phyloP scores from a whole-genome alignment of 2,888 invertebrate genomes.

The Bedellia somnulentella region DNA sequence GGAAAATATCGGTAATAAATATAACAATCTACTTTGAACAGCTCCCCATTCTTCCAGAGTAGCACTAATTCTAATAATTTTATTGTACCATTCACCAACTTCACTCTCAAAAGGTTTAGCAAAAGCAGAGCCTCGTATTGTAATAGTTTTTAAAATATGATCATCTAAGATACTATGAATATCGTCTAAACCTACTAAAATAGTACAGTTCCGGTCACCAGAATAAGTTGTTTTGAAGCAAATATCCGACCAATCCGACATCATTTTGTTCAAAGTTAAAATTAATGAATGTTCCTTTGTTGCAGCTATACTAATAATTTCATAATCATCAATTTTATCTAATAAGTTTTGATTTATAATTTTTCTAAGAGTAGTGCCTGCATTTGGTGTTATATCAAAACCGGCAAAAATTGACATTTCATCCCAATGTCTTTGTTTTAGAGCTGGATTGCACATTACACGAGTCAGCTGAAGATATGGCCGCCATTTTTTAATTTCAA shows the following conservation, averaged over 20 bases:
- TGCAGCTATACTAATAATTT: slow-evolving; percentile 82
- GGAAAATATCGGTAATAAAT: slow-evolving; percentile 83
- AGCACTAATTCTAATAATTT: slow-evolving; percentile 66
- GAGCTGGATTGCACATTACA: slow-evolving; percentile 86
- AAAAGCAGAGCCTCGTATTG: slow-evolving; percentile 84
- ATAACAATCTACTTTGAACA: slow-evolving; percentile 85
- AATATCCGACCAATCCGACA: slow-evolving; percentile 77
- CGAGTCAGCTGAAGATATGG: slow-evolving; percentile 80
- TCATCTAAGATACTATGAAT: slow-evolving; percentile 79
- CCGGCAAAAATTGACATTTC: slow-evolving; percentile 81
- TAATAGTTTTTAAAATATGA: slow-evolving; percentile 80
- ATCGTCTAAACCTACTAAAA: slow-evolving; percentile 75
- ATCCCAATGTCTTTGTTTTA: slow-evolving; percentile 82
- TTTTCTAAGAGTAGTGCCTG: slow-evolving; percentile 82
- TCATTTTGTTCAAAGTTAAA: slow-evolving; percentile 76
- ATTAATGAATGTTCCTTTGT: slow-evolving; percentile 77
- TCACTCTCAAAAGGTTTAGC: slow-evolving; percentile 78
- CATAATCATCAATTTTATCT: slow-evolving; percentile 72
- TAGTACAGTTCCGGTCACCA: slow-evolving; percentile 74
- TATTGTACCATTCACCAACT: slow-evolving; percentile 75
- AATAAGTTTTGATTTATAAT: slow-evolving; percentile 73
- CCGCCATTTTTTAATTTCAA: slow-evolving; percentile 70
- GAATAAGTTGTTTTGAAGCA: slow-evolving; percentile 68
- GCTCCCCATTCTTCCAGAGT: slow-evolving; percentile 85
- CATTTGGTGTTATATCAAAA: slow-evolving; percentile 81